These are phyloP conservation scores for Drosophila parvula DNA, from an alignment of 1,140 invertebrate genomes.

Conservation along the genomic window DNA sequence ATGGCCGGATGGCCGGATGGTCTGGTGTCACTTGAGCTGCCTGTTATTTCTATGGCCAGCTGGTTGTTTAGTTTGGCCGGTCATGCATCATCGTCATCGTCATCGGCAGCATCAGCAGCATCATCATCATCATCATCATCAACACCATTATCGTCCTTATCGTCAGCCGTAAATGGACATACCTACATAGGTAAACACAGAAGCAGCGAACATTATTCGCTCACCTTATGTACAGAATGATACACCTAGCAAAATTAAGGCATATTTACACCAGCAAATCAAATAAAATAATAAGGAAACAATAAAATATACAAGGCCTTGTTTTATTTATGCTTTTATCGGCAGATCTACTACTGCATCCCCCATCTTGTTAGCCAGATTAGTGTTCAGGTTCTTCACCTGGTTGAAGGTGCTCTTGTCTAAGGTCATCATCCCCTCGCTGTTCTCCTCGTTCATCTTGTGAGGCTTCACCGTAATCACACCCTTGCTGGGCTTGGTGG, in stretches of 20 bases:
- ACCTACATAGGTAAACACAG: slow-evolving; percentile 54
- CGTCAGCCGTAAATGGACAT: slow-evolving; percentile 31
- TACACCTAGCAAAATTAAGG: slow-evolving; percentile 4
- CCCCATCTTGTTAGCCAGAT: slow-evolving; percentile 47
- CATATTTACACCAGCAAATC: too few species aligned
- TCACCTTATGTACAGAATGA: slow-evolving; percentile 36
- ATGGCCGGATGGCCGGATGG: not conserved
- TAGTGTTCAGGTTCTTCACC: slow-evolving; percentile 54
- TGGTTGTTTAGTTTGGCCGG: slow-evolving; percentile 47
- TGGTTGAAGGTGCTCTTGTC: slow-evolving; percentile 52
- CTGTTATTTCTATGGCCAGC: slow-evolving; percentile 33
- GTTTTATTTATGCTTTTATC: not conserved
- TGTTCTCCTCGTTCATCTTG: slow-evolving; percentile 31
- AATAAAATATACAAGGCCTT: not conserved
- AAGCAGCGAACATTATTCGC: slow-evolving; percentile 12
- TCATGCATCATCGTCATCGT: slow-evolving; percentile 44
- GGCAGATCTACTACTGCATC: not conserved
- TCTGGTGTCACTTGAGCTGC: slow-evolving; percentile 34
- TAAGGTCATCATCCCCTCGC: slow-evolving; percentile 53
- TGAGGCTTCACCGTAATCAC: slow-evolving; percentile 57
- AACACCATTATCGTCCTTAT: slow-evolving; percentile 5
- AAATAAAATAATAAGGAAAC: too few species aligned
- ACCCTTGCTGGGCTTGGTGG: slow-evolving; percentile 85
- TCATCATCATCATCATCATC: not conserved
- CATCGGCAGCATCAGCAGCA: slow-evolving; percentile 6